Evolutionary conservation across 2,113 vertebrate species (phyloP), one percentile per base, ranked within the genome.

Genomic region (Ailurus styani): DNA sequence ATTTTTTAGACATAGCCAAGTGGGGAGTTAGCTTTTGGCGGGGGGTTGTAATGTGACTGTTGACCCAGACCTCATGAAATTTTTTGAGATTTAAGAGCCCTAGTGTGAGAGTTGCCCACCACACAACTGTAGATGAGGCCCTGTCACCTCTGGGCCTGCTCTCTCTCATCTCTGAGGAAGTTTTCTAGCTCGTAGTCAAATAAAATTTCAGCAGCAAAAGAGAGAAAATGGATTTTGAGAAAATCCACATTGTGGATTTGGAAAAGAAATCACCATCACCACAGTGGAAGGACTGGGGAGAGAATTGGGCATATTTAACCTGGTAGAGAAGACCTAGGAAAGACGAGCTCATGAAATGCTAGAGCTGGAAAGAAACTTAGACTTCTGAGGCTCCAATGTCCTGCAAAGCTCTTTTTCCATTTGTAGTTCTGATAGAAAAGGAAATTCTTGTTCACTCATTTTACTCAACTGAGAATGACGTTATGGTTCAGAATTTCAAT

Each of bases 351-450:
- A n/a, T 37, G 72, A 87, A 96, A 40, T 83, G 31, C 54, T 96
- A 40, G 13, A 72, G 29, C 64, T 70, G 13, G 87, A 91, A 83
- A 82, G 77, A 89, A 89, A 81, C 40, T 86, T 66, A 47, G 42
- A 64, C 62, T 47, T 87, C 37, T 85, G 55, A 82, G 57, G 70
- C 34, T 84, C 64, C 37, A 31, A 1, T 85, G 25, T 79, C 92
- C 84, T 92, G 31, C 64, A 73, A 37, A 64, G 37, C 93, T 96
- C 50, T 96, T 85, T 87, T 57, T 47, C 64, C 66, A 57, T 72
- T 96, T 88, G 78, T 45, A 93, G 23, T 81, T 95, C 73, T 95
- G 85, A 77, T 75, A 91, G 95, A 91, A 97, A 90, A 92, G 70
- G 60, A 92, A 97, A 95, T 79, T 90, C 40, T 87, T 87, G 8